Evolutionary conservation across 2,797 vertebrate species (phyloP), one percentile per base, ranked within the genome.

Genomic region (Vireo griseus): DNA sequence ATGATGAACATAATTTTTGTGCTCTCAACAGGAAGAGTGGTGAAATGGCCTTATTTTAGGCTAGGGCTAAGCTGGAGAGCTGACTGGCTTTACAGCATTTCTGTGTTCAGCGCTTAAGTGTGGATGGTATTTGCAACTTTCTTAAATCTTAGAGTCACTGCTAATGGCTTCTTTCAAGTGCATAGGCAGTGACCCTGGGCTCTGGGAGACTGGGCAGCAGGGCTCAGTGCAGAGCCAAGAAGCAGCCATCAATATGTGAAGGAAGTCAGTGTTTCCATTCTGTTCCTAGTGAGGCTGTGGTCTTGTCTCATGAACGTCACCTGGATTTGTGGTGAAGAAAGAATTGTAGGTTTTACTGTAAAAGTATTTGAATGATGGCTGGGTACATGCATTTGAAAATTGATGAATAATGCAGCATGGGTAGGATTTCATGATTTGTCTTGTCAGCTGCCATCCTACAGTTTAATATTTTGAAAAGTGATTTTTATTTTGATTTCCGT

Each of bases 401-500:
- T 4, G 28, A 77, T 80, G 44, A 66, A 31, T 69, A 84, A 48
- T 59, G 45, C 28, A 82, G 13, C 29, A 62, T 1, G 2, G 31
- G 14, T 63, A 57, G 29, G 16, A 31, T 73, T 67, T 77, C 16
- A 33, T 83, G 63, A n/a, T 68, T 88, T 68, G 18, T 86, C 28
- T 87, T 71, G 42, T 86, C 73, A 81, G 29, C 47, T 93, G 76
- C 66, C 25, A 62, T 78, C 33, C 58, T 44, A 13, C 76, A 47
- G 69, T 66, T 72, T 81, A 65, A 78, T 22, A 84, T 50, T 51
- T 59, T 59, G 51, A 78, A 66, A 62, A 68, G 48, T 59, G 28
- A 48, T 73, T 94, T 95, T 75, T 78, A 52, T 79, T 91, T 94
- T 81, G 1, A 62, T 84, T 93, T 95, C 40, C 1, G 1, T 77